Percentiles rank a stretch among this genome's conserved stretches.
Conservation (phyloP, 2,113 vertebrate species). For the Callionymus lyra region DNA sequence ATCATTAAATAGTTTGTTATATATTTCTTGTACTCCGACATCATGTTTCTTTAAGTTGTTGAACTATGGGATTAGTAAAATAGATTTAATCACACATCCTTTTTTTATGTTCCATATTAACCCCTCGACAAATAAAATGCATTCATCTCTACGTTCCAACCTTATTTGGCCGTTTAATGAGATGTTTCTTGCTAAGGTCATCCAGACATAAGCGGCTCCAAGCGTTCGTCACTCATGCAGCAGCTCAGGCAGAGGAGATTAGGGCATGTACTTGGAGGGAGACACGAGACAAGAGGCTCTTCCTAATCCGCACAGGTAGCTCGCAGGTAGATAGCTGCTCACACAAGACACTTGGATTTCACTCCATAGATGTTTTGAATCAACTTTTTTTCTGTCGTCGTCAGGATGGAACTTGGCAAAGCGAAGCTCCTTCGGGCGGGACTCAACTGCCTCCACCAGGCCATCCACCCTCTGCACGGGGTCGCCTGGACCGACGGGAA, state of each 20-base stretch:
- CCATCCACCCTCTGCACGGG: conserved; percentile 83
- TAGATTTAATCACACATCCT: too few species aligned
- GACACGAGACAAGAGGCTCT: conserved; percentile 57
- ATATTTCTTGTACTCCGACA: too few species aligned
- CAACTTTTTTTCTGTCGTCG: conserved; percentile 5
- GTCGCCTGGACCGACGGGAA: conserved; percentile 93
- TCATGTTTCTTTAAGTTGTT: too few species aligned
- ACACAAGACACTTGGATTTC: conserved; percentile 12
- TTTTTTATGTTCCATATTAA: too few species aligned
- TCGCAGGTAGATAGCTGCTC: conserved; percentile 17
- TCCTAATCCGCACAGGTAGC: conserved; percentile 51
- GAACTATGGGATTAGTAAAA: too few species aligned
- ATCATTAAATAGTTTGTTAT: too few species aligned
- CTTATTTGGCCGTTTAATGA: too few species aligned
- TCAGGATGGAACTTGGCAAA: conserved; percentile 86
- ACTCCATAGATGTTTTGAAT: conserved; percentile 22
- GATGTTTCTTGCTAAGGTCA: conserved; percentile 43
- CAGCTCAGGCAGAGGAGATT: conserved; percentile 60
- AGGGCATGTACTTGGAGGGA: conserved; percentile 56
- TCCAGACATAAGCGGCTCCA: conserved; percentile 61
- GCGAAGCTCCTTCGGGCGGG: conserved; percentile 83
- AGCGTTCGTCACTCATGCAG: conserved; percentile 46
- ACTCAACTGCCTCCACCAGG: conserved; percentile 83
- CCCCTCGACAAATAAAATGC: too few species aligned
- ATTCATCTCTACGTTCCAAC: too few species aligned